Evolutionary conservation across 1,140 invertebrate species (phyloP), one percentile per base, ranked within the genome.

Genomic region (Neodiprion lecontei): DNA sequence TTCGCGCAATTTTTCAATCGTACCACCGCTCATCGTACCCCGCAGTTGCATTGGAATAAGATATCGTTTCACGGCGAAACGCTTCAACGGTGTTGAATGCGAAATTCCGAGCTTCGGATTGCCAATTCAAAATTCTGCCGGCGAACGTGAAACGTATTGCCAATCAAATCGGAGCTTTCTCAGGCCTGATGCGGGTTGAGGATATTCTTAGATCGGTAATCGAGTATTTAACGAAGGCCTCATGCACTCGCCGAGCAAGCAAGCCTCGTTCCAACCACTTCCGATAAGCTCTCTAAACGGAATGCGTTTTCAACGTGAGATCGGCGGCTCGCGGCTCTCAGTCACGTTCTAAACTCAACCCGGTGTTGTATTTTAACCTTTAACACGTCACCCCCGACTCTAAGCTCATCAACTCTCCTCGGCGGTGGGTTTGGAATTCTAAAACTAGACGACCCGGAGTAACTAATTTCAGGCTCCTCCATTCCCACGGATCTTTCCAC

Each of bases 101-200:
- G 28, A 40, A 40, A 40, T 40, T 40, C 28, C 5, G 1, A 5
- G 28, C 28, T 40, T 5, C 28, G 5, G 28, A 40, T 40, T 40
- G 28, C 28, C 28, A 40, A 5, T 80, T 74, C 76, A 75, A 73
- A 76, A 75, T 70, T 71, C 75, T 72, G 67, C 73, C 17, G 21
- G 70, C 76, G 80, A 79, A 79, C 79, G 82, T 83, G 81, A 80
- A 84, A 86, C 84, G 83, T 86, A 86, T 86, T 85, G 85, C 83
- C 83, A 85, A 86, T 87, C 84, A 87, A 83, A 87, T 86, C 28
- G 28, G 28, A 40, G 28, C 28, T 40, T 86, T 85, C 78, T 80
- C 79, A 78, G 78, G 76, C 78, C 79, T 79, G 0, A 1, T 23
- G 28, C 61, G 70, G 17, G 48, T 12, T 67, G 66, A 7, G 4